Conservation (phyloP, 1,140 invertebrate genomes). For the Laupala kohalensis region DNA sequence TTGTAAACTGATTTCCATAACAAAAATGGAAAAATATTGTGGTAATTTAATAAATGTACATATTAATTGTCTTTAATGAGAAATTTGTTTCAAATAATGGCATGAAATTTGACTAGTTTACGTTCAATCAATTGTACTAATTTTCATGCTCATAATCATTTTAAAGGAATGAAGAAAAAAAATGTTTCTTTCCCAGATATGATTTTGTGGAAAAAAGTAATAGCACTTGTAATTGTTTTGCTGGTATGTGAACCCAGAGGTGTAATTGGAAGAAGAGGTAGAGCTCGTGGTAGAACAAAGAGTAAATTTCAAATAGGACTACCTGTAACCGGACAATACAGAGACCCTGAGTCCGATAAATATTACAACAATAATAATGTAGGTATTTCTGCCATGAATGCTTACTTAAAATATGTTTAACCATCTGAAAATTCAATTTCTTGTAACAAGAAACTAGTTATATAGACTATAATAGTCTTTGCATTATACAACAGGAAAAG, state of each 20-base stretch:
- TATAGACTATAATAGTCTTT: too few relatives aligned
- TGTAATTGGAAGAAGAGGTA: slow-evolving; percentile 35
- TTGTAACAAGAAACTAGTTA: too few relatives aligned
- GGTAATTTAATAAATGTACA: too few relatives aligned
- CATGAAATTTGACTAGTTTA: too few relatives aligned
- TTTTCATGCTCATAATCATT: neutral
- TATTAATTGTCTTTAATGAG: too few relatives aligned
- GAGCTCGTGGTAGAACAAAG: slow-evolving; percentile 50
- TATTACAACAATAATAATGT: slow-evolving; percentile 81
- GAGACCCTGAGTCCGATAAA: slow-evolving; percentile 71
- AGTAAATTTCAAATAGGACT: slow-evolving; percentile 67
- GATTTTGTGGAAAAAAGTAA: neutral
- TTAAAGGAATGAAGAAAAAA: neutral
- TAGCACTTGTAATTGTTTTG: slow-evolving; percentile 27
- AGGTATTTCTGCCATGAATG: slow-evolving; percentile 34
- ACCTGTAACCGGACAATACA: slow-evolving; percentile 72
- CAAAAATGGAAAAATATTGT: neutral
- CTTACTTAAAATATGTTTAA: too few relatives aligned
- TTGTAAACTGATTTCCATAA: neutral
- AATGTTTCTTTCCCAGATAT: neutral
- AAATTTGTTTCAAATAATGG: too few relatives aligned
- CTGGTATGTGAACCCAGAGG: slow-evolving; percentile 24
- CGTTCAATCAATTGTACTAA: neutral
- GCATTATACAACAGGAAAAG: too few relatives aligned
- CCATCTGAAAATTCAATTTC: too few relatives aligned